A percentile compares a stretch with the other conserved stretches of the same genome.
phyloP scores from a whole-genome alignment of 2,797 vertebrate species.

The Acomys russatus region DNA sequence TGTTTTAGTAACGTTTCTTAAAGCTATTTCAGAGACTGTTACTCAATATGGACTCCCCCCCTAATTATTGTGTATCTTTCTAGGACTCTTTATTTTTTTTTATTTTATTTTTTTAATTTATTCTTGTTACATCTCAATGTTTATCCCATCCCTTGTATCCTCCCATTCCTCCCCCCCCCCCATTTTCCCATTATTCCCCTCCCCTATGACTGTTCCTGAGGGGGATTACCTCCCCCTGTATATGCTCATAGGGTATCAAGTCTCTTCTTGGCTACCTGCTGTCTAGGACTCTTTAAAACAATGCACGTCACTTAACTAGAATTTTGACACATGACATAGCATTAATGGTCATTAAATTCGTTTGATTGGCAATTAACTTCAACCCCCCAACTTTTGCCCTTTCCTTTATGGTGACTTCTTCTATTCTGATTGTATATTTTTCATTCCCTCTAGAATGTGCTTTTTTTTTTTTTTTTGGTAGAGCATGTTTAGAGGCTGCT shows the following conservation, averaged over 20 bases:
- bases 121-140: no score
- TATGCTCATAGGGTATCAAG: no score
- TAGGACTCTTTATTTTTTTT: no score
- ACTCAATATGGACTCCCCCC: neutral
- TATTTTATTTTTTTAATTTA: no score
- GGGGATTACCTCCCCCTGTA: no score
- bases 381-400: neutral
- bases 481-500: neutral
- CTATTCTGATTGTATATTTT: constrained; percentile 7
- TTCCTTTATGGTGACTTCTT: constrained; percentile 52
- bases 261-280: no score
- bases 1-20: neutral
- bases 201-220: no score
- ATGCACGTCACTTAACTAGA: neutral
- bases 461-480: neutral
- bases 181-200: no score
- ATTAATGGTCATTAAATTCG: constrained; percentile 70
- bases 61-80: constrained; percentile 41
- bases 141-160: no score
- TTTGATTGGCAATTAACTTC: constrained; percentile 8
- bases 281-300: constrained; percentile 10
- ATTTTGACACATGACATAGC: constrained; percentile 25
- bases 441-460: constrained; percentile 9
- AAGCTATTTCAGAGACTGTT: constrained; percentile 8
- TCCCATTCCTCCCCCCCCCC: no score